Percentiles rank a stretch among this genome's conserved stretches.
Evolutionary conservation across 35 echinoderm and acorn worm genomes (phyloP).

Genomic region (Apostichopus californicus): DNA sequence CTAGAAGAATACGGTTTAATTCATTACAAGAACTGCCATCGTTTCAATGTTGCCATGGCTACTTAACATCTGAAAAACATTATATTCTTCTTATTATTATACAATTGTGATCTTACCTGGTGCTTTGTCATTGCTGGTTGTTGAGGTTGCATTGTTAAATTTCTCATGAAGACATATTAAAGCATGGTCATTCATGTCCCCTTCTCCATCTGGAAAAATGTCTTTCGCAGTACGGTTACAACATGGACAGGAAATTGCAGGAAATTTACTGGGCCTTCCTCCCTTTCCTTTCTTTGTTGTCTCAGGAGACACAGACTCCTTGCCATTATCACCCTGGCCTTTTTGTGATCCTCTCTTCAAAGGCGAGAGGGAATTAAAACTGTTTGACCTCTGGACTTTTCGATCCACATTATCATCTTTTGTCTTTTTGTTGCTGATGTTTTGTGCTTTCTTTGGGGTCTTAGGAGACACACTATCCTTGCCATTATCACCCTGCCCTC

Average conservation of each 20-base stretch:
- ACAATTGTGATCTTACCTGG: no score
- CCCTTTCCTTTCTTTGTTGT: neutral
- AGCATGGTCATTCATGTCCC: slow-evolving; percentile 47
- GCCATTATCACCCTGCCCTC: neutral
- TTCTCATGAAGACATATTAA: slow-evolving; percentile 33
- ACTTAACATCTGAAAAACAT: no score
- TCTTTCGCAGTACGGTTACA: neutral
- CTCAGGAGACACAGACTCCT: neutral
- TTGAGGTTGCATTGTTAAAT: neutral
- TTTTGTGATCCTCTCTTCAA: neutral
- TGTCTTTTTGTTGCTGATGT: neutral
- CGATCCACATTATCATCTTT: neutral
- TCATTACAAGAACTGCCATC: no score
- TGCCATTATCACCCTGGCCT: neutral
- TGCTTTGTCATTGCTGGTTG: neutral
- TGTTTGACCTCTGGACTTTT: neutral
- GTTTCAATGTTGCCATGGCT: no score
- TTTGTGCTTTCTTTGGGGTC: no score
- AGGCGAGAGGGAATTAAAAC: neutral
- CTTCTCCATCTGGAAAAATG: slow-evolving; percentile 14
- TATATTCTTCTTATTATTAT: no score
- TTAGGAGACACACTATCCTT: neutral
- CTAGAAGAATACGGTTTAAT: no score
- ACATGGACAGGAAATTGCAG: slow-evolving; percentile 21
- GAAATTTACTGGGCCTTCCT: neutral